phyloP scores from a whole-genome alignment of 2,888 invertebrate genomes.

The Pollenia angustigena region DNA sequence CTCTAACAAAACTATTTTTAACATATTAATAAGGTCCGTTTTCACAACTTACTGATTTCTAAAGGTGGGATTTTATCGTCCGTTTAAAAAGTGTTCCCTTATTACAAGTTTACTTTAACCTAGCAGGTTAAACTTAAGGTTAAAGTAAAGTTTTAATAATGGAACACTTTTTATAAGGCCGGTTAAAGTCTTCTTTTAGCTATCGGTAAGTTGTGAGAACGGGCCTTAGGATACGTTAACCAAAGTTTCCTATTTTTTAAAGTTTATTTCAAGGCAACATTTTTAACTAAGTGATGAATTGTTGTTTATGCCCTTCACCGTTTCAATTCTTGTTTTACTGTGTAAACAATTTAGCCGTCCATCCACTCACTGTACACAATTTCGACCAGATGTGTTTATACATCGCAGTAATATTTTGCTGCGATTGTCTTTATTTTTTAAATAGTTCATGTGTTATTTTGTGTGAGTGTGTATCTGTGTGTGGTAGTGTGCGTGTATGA shows the following conservation, averaged over 20 bases:
- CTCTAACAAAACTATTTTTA: no score
- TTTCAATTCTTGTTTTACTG: conserved; percentile 20
- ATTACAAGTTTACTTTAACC: no score
- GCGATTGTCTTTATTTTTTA: conserved; percentile 47
- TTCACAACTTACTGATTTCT: no score
- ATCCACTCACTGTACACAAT: conserved; percentile 33
- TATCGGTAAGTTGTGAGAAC: no score
- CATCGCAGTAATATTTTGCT: conserved; percentile 60
- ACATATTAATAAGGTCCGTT: no score
- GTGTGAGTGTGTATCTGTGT: conserved; percentile 29
- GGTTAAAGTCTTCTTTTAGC: no score
- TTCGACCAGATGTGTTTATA: conserved; percentile 66
- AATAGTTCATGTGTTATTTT: background rate
- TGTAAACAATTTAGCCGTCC: background rate
- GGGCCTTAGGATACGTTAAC: no score
- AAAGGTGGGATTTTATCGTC: no score
- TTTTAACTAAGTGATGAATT: conserved; percentile 17
- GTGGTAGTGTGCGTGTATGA: conserved; percentile 30
- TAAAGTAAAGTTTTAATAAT: no score
- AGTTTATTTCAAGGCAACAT: conserved; percentile 1
- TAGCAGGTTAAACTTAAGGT: no score
- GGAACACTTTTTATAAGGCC: no score
- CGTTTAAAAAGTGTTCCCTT: no score
- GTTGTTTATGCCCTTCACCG: conserved; percentile 14
- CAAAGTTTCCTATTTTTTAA: background rate